phyloP scores from a whole-genome alignment of 2,113 vertebrate genomes.

The Numida meleagris region DNA sequence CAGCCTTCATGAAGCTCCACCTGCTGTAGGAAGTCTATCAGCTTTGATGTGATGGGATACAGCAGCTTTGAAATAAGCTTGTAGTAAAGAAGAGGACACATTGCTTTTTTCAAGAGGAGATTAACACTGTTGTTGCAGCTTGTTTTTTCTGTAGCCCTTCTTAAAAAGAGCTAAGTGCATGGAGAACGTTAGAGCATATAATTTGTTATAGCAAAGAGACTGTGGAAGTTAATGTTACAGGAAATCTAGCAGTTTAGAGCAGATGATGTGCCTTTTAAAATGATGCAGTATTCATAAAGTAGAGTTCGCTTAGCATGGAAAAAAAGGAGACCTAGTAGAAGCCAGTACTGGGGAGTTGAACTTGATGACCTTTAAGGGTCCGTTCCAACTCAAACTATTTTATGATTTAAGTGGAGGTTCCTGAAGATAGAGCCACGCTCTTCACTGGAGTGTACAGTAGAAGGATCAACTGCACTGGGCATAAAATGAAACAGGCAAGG shows the following conservation, averaged over 20 bases:
- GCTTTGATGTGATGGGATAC: background rate
- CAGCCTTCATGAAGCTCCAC: background rate
- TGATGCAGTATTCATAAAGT: background rate
- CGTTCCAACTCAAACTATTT: too few species aligned
- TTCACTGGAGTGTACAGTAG: background rate
- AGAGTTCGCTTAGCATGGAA: background rate
- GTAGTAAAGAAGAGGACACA: background rate
- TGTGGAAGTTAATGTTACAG: background rate
- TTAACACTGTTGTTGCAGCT: background rate
- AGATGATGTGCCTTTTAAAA: background rate
- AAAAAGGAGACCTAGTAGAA: background rate
- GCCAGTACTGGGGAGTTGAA: background rate
- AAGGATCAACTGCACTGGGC: accelerated
- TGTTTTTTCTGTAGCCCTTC: background rate
- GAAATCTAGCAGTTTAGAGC: background rate
- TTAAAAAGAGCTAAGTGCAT: background rate
- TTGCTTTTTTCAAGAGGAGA: background rate
- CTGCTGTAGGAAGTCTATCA: background rate
- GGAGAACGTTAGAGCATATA: background rate
- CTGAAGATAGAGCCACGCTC: background rate
- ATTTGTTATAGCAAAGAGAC: background rate
- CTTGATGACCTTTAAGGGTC: too few species aligned
- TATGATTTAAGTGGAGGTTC: background rate
- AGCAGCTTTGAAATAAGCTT: background rate
- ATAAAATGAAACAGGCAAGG: background rate